A percentile compares a stretch with the other conserved stretches of the same genome.
Conservation (phyloP, 64 coral and sea anemone genomes). For the Trachythela sp. region DNA sequence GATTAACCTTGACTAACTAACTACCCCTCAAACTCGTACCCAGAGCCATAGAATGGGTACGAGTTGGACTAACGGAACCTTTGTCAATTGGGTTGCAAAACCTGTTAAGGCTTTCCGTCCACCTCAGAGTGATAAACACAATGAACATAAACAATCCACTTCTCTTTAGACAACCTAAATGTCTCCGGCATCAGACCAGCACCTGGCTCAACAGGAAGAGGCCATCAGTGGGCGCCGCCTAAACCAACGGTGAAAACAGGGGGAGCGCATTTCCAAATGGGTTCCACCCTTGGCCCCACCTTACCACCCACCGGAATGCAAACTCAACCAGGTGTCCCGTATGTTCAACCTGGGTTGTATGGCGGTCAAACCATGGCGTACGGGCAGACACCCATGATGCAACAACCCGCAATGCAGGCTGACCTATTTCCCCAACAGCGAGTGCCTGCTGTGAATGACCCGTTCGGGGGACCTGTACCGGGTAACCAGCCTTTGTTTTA, state of each 20-base stretch:
- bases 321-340: neutral
- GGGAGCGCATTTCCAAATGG: neutral
- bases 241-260: conserved; percentile 10
- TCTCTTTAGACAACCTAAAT: neutral
- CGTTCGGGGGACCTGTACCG: neutral
- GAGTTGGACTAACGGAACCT: too few relatives aligned
- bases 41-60: too few relatives aligned
- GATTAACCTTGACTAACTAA: too few relatives aligned
- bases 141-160: too few relatives aligned
- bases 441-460: neutral
- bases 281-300: neutral
- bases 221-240: neutral
- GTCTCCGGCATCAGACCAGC: neutral
- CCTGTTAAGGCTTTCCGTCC: too few relatives aligned
- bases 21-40: too few relatives aligned
- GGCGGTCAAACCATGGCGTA: conserved; percentile 1
- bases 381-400: neutral
- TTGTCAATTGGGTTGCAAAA: too few relatives aligned
- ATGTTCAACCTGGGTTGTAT: neutral
- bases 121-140: too few relatives aligned
- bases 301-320: neutral
- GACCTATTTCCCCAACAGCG: conserved; percentile 3
- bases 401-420: neutral
- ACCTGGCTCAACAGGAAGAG: neutral
- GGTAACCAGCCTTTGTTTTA: neutral